Evolutionary conservation across 2,797 vertebrate genomes (phyloP).

Genomic region (Phyllotis vaccarum): DNA sequence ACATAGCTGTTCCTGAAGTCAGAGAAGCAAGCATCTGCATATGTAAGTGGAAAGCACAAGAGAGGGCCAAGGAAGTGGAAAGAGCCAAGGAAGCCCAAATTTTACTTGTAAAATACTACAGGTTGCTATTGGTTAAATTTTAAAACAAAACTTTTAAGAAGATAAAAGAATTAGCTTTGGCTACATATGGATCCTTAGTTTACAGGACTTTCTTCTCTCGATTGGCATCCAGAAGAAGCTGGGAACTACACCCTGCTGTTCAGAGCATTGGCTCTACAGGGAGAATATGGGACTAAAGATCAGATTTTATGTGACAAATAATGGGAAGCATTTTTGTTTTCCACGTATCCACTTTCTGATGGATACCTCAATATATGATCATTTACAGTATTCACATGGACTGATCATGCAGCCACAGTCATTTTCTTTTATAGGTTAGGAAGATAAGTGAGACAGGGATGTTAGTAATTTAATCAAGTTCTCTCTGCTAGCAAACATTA

Average conservation of each 20-base stretch:
- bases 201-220: neutral
- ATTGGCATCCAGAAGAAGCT: neutral
- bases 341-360: neutral
- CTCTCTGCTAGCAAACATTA: constrained; percentile 3
- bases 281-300: neutral
- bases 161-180: neutral
- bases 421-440: constrained; percentile 28
- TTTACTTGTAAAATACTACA: constrained; percentile 1
- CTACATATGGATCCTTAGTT: neutral
- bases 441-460: neutral
- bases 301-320: constrained; percentile 1
- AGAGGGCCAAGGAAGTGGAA: neutral
- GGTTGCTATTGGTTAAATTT: constrained; percentile 31
- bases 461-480: constrained; percentile 33
- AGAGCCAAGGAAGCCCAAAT: neutral
- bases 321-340: neutral
- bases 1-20: neutral
- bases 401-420: neutral
- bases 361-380: neutral
- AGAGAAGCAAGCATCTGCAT: neutral
- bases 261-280: neutral
- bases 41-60: neutral
- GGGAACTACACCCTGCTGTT: neutral
- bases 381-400: neutral
- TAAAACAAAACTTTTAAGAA: constrained; percentile 17